These are phyloP conservation scores for Lepidocolaptes lacrymiger DNA, from an alignment of 2,797 vertebrate genomes.

Conservation along the genomic window DNA sequence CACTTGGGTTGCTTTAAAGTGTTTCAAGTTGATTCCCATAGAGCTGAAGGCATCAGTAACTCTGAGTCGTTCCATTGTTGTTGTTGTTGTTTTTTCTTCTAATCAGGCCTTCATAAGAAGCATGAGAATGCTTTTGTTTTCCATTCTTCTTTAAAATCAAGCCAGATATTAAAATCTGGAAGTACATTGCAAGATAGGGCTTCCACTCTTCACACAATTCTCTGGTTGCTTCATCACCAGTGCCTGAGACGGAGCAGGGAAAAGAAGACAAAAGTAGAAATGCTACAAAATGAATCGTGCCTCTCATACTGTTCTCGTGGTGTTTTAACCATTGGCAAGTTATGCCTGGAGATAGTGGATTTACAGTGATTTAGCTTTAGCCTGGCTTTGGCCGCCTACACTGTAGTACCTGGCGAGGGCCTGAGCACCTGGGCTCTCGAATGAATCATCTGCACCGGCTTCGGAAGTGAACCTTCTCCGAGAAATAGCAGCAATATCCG, in stretches of 20 bases:
- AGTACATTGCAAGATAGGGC: not conserved
- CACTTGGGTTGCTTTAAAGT: not conserved
- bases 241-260: not conserved
- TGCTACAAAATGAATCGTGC: not conserved
- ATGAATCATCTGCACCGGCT: not conserved
- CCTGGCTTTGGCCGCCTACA: not conserved
- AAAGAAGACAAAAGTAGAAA: not conserved
- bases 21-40: not conserved
- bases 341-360: not conserved
- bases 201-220: not conserved
- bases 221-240: accelerated
- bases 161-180: constrained; percentile 15
- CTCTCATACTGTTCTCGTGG: not conserved
- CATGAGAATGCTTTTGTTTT: not conserved
- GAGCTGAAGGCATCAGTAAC: not conserved
- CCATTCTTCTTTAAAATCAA: not conserved
- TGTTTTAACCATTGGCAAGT: not conserved
- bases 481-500: constrained; percentile 61
- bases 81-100: not conserved
- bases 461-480: not conserved
- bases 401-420: not conserved
- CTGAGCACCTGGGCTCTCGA: constrained; percentile 45
- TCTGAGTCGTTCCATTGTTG: not conserved
- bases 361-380: not conserved
- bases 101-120: not conserved